Evolutionary conservation across 2,888 invertebrate species (phyloP).

Genomic region (Ferrisia virgata): DNA sequence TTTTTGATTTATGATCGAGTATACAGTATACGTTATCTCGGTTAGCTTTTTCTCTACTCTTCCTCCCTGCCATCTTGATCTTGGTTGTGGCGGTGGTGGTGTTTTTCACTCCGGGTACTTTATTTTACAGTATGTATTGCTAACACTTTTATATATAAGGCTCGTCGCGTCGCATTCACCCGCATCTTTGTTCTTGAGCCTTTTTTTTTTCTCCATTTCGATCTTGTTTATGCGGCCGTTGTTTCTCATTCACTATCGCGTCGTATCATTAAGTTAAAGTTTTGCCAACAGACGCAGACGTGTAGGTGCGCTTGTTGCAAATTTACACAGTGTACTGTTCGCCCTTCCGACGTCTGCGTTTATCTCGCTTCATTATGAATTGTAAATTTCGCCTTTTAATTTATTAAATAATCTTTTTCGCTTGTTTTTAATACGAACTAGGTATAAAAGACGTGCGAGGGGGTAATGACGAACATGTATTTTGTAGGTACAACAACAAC

Average conservation of each 20-base stretch:
- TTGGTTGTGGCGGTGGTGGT: too few species aligned
- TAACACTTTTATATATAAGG: not conserved
- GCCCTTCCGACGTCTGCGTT: not conserved
- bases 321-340: not conserved
- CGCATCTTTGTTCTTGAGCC: not conserved
- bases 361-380: conserved; percentile 12
- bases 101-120: not conserved
- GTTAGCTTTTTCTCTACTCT: not conserved
- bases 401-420: conserved; percentile 19
- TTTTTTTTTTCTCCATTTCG: not conserved
- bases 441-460: not conserved
- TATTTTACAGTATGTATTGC: not conserved
- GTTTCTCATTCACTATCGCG: not conserved
- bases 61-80: not conserved
- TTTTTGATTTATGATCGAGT: conserved; percentile 30
- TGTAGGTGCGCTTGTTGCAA: not conserved
- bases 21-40: not conserved
- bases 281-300: too few species aligned
- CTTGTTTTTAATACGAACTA: not conserved
- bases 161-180: too few species aligned
- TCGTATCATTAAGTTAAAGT: conserved; percentile 5
- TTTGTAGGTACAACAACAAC: too few species aligned
- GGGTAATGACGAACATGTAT: too few species aligned
- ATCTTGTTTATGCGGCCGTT: too few species aligned
- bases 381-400: conserved; percentile 19